Conservation (phyloP, 2,888 invertebrate species). For the Drosophila mulleri region DNA sequence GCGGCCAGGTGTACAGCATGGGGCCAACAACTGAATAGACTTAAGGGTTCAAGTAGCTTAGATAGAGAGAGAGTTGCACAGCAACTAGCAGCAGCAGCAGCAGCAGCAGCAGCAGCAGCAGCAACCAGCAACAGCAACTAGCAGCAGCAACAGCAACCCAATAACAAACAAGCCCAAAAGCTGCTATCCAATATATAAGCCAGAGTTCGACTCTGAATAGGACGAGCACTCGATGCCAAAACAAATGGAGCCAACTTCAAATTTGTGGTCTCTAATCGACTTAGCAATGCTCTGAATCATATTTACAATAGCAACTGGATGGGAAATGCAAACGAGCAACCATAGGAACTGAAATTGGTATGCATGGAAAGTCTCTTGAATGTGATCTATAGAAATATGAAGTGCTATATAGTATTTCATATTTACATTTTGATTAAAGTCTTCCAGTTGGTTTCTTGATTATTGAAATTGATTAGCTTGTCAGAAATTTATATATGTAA, state of each 20-base stretch:
- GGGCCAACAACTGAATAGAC: slow-evolving; percentile 61
- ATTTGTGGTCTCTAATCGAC: slow-evolving; percentile 2
- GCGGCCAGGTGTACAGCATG: background rate
- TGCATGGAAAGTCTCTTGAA: background rate
- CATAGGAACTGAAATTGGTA: background rate
- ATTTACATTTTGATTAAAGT: too few relatives aligned
- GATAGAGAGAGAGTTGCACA: slow-evolving; percentile 16
- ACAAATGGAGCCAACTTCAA: slow-evolving; percentile 22
- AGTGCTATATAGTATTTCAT: too few relatives aligned
- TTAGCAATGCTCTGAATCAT: slow-evolving; percentile 11
- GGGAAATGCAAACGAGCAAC: background rate
- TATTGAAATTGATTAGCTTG: too few relatives aligned
- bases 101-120: slow-evolving; percentile 17
- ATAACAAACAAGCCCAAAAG: slow-evolving; percentile 22
- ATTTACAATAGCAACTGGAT: background rate
- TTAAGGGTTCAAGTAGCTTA: slow-evolving; percentile 61
- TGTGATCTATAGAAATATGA: background rate
- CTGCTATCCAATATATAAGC: slow-evolving; percentile 9
- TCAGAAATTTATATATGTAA: too few relatives aligned
- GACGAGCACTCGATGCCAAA: slow-evolving; percentile 15
- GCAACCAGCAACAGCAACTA: background rate
- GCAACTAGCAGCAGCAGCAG: slow-evolving; percentile 4
- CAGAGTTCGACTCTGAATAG: background rate
- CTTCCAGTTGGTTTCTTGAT: too few relatives aligned
- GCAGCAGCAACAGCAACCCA: background rate